Base-by-base conservation (phyloP, 2,113 vertebrate genomes). In the Corvus hawaiiensis region DNA sequence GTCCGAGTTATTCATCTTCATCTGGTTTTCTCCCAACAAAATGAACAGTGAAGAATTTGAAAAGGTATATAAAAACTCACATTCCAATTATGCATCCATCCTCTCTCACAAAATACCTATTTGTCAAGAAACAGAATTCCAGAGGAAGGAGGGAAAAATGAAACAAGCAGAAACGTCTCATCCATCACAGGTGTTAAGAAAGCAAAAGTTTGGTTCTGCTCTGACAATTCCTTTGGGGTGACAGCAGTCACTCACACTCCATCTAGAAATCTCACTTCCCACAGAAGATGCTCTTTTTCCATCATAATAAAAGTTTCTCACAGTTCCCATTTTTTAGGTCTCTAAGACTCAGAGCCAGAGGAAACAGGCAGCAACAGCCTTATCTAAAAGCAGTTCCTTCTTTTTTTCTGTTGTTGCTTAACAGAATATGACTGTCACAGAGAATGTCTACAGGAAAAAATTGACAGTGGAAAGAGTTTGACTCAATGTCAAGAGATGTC, bases 401-500 rank as follows among this genome's bases (percentile, higher is more conserved):
- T 49, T 54, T 26, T 52, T 37, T 54, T 27, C 23, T 63, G 24
- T 32, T 64, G 12, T 64, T 86, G 72, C 84, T 67, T 62, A 91
- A 87, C 73, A 91, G 71, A 88, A 41, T 22, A 54, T 41, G 66
- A 82, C 55, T 74, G 48, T 55, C 39, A 77, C 67, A 64, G 71
- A 87, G 58, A 85, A 55, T 1, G 58, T 56, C 33, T 28, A 87
- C 32, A 39, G 62, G 79, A 23, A 72, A 77, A 82, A 88, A 86
- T 4, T 5, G 68, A 33, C 49, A 61, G 59, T 35, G 71, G 78
- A 77, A 89, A 87, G 67, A 85, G 82, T 51, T 86, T 71, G 92
- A 93, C 43, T 76, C 90, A 56, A 56, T 27, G 55, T 88, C 82
- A 92, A 88, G 92, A 74, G 44, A 80, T 4, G 27, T n/a, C 88